Percentiles rank a stretch among this genome's conserved stretches.
These are phyloP conservation scores for Strigamia crassipes DNA, from an alignment of 2,888 invertebrate genomes.

Conservation along the genomic window DNA sequence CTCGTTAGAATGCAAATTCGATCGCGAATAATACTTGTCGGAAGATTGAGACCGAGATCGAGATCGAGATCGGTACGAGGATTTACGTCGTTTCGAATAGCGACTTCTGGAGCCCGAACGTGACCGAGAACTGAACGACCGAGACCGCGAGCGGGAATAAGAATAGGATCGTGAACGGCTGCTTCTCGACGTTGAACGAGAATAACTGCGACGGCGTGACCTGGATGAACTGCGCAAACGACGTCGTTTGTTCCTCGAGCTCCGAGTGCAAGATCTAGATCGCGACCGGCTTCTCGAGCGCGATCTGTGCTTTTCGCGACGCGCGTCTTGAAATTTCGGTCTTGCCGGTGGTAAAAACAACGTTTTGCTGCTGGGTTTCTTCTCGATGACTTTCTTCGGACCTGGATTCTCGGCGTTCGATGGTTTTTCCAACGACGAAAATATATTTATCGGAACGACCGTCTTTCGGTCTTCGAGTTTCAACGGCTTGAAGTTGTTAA, in stretches of 20 bases:
- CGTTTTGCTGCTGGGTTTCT: neutral
- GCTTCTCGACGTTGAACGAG: neutral
- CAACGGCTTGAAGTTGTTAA: neutral
- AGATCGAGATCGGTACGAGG: constrained; percentile 14
- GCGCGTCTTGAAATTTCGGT: neutral
- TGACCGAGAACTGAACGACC: neutral
- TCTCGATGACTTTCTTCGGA: neutral
- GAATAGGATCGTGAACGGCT: neutral
- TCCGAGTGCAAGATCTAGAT: neutral
- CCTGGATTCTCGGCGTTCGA: neutral
- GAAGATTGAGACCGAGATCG: neutral
- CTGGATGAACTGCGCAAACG: neutral
- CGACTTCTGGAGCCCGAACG: neutral
- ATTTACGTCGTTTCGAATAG: neutral
- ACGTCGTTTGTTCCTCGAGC: neutral
- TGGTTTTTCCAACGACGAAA: neutral
- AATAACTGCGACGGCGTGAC: neutral
- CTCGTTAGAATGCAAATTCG: neutral
- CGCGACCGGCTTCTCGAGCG: constrained; percentile 4
- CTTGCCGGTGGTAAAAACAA: neutral
- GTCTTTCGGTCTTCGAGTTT: neutral
- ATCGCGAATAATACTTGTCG: neutral
- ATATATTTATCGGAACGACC: neutral
- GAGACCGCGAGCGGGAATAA: neutral
- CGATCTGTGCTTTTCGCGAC: neutral